Conservation (phyloP, 2,113 vertebrate species). For the Bothrops jararaca region DNA sequence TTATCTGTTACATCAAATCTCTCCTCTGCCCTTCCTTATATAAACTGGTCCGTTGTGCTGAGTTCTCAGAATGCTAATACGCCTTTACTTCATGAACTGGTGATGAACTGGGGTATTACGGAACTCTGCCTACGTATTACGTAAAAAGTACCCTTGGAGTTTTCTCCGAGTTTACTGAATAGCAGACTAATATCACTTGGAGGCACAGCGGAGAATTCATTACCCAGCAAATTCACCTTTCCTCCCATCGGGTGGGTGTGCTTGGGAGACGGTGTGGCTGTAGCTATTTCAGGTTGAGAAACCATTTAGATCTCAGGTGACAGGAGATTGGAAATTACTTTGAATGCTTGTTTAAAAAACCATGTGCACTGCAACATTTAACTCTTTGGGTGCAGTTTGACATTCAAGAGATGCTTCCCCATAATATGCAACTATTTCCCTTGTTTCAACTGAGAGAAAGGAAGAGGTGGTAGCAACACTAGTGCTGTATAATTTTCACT, state of each 20-base stretch:
- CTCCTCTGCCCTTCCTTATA: neutral
- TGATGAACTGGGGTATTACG: neutral
- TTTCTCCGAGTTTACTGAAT: conserved; percentile 28
- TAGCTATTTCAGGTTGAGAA: conserved; percentile 33
- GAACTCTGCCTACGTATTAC: neutral
- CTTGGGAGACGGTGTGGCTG: neutral
- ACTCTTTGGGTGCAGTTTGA: conserved; percentile 27
- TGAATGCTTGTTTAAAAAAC: conserved; percentile 52
- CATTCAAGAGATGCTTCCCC: conserved; percentile 10
- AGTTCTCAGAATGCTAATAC: neutral
- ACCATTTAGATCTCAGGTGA: conserved; percentile 48
- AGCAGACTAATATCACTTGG: conserved; percentile 3
- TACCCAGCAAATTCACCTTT: conserved; percentile 27
- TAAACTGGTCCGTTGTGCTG: neutral
- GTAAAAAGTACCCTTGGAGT: neutral
- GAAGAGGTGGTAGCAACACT: neutral
- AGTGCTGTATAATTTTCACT: neutral
- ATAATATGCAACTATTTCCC: conserved; percentile 10
- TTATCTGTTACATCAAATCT: neutral
- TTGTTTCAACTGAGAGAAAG: conserved; percentile 11
- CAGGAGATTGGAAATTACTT: conserved; percentile 46
- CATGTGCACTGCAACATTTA: conserved; percentile 46
- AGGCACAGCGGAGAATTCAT: conserved; percentile 5
- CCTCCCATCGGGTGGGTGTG: neutral
- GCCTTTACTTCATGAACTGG: neutral